Conservation (phyloP, 2,888 invertebrate genomes). For the Dolichomitus sp. region DNA sequence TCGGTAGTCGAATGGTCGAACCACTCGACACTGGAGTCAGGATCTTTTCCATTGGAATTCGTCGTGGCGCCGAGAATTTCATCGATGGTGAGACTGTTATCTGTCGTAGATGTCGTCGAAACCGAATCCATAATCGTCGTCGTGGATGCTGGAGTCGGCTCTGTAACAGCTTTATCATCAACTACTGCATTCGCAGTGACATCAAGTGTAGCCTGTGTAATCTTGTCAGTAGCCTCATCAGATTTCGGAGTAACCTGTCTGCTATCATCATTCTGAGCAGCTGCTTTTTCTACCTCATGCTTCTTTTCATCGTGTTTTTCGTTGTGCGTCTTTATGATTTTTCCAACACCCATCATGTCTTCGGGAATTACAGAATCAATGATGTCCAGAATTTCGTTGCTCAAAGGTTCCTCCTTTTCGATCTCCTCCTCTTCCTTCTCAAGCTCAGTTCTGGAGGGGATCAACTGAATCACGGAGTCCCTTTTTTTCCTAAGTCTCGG, state of each 20-base stretch:
- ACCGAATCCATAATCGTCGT: constrained; percentile 42
- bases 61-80: constrained; percentile 56
- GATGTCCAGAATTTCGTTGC: constrained; percentile 84
- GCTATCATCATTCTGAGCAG: constrained; percentile 54
- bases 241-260: constrained; percentile 46
- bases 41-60: constrained; percentile 56
- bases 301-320: constrained; percentile 43
- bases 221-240: constrained; percentile 5
- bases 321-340: constrained; percentile 52
- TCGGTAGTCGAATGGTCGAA: constrained; percentile 68
- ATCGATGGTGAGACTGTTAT: constrained; percentile 48
- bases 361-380: constrained; percentile 81
- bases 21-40: constrained; percentile 74
- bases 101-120: constrained; percentile 46
- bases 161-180: constrained; percentile 17
- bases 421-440: constrained; percentile 75
- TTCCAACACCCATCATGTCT: constrained; percentile 56
- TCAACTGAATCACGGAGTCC: constrained; percentile 78
- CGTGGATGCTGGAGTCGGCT: constrained; percentile 10
- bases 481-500: constrained; percentile 57
- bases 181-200: not conserved
- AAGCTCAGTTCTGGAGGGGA: constrained; percentile 80
- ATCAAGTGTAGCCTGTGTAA: not conserved
- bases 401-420: constrained; percentile 79
- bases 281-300: constrained; percentile 24